Base-by-base conservation (phyloP, 2,797 vertebrate species). In the Mormyrus proboscirostris region DNA sequence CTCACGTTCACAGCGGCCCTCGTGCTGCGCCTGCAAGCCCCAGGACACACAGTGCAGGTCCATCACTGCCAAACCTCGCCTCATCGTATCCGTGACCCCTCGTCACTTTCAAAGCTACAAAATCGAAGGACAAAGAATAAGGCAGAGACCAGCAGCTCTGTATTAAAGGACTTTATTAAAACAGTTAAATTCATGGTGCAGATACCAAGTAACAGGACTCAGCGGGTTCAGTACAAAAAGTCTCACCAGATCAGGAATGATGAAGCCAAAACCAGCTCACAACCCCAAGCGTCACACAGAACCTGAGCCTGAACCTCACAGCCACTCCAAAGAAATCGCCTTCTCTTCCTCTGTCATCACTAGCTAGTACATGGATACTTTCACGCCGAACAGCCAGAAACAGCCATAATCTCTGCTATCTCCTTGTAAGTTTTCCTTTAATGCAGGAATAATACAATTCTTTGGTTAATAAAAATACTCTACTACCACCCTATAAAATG, bases 1-100 rank as follows among this genome's bases (percentile, higher is more conserved):
- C 90, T 95, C 94, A 4, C 95, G 96, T 0, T 93, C 96, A 93
- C 97, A 97, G n/a, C 87, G 94, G n/a, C 95, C 95, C 91, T 97
- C 97, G 0, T 97, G 96, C 88, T 95, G 94, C 8, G 94, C 93
- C 97, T 95, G n/a, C 86, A 57, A 89, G 44, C 41, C 41, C n/a
- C 47, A 84, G 47, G n/a, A 50, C 25, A 84, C 73, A 44, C 38
- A 50, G 14, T 84, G 8, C 82, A 9, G n/a, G 19, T 50, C n/a
- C 22, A 22, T 22, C 82, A 84, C 22, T 50, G 47, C 47, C 47
- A 84, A 3, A 84, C 5, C n/a, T 4, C 82, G 12, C 19, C n/a
- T 9, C n/a, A 2, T 50, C 22, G 1, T 19, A 4, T 50, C 79
- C 3, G 16, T 9, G 1, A 50, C 8, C 65, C 25, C 29, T 69